Percentiles rank a stretch among this genome's conserved stretches.
These are phyloP conservation scores for Mantis religiosa DNA, from an alignment of 2,888 invertebrate genomes.

Conservation along the genomic window DNA sequence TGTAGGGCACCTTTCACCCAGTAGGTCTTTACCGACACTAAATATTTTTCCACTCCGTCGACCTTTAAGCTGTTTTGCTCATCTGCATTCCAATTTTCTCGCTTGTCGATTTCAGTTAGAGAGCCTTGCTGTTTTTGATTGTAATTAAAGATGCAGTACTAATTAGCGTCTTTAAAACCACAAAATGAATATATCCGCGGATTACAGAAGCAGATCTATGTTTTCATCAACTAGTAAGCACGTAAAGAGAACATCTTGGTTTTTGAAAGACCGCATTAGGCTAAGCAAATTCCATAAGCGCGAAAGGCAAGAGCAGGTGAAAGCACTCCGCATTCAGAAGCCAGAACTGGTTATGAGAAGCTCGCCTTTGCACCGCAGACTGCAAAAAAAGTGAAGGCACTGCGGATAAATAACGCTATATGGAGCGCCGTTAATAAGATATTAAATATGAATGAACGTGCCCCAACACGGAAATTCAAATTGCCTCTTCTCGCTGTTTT, in stretches of 20 bases:
- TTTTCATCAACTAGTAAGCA: background rate
- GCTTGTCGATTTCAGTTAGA: no score
- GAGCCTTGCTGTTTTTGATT: no score
- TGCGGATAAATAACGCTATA: background rate
- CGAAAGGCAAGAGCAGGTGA: background rate
- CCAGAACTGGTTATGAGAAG: background rate
- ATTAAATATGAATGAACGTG: background rate
- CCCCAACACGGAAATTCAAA: background rate
- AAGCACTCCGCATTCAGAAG: background rate
- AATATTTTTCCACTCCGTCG: no score
- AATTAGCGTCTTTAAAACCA: no score
- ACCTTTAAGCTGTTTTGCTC: no score
- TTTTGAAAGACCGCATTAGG: background rate
- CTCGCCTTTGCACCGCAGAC: background rate
- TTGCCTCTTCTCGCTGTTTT: background rate
- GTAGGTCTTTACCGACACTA: no score
- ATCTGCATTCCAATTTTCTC: no score
- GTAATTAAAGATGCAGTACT: no score
- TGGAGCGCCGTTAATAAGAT: background rate
- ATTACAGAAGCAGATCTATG: no score
- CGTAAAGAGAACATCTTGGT: background rate
- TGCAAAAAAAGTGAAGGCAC: background rate
- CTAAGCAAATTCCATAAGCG: background rate
- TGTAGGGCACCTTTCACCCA: no score
- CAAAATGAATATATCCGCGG: no score